Conservation (phyloP, 2,113 vertebrate genomes). For the Dendropsophus ebraccatus region DNA sequence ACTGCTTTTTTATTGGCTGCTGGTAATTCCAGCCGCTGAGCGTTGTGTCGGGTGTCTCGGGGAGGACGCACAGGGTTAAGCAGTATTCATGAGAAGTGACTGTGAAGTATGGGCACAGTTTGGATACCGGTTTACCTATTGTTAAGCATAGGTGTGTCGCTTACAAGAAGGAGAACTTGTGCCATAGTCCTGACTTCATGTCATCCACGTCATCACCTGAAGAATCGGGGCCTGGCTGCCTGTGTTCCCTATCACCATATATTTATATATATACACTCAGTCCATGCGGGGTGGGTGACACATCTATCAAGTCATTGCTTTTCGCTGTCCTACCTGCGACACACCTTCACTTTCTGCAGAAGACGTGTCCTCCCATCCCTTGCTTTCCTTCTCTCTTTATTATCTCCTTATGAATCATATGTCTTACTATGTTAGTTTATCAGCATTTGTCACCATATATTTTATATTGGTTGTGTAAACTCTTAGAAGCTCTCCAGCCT, state of each 20-base stretch:
- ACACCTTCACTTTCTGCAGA: conserved; percentile 38
- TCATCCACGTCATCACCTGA: conserved; percentile 38
- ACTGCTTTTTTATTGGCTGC: too few species aligned
- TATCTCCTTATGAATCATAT: neutral
- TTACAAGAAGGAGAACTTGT: conserved; percentile 53
- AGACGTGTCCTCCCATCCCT: neutral
- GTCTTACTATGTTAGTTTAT: neutral
- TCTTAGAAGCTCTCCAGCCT: neutral
- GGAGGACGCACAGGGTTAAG: too few species aligned
- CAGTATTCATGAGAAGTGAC: neutral
- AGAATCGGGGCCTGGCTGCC: neutral
- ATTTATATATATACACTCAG: neutral
- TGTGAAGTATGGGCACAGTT: neutral
- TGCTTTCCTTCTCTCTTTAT: neutral
- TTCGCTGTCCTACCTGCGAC: neutral
- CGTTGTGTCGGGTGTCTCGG: too few species aligned
- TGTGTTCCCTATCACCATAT: neutral
- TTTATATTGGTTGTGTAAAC: neutral
- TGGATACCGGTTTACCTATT: conserved; percentile 77
- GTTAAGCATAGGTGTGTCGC: conserved; percentile 77
- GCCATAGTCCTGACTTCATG: conserved; percentile 65
- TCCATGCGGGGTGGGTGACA: neutral
- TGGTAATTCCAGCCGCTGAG: too few species aligned
- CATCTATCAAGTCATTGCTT: neutral
- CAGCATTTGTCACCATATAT: neutral